Evolutionary conservation across 2,797 vertebrate genomes (phyloP), one percentile per base, ranked within the genome.

Genomic region (Champsocephalus esox): DNA sequence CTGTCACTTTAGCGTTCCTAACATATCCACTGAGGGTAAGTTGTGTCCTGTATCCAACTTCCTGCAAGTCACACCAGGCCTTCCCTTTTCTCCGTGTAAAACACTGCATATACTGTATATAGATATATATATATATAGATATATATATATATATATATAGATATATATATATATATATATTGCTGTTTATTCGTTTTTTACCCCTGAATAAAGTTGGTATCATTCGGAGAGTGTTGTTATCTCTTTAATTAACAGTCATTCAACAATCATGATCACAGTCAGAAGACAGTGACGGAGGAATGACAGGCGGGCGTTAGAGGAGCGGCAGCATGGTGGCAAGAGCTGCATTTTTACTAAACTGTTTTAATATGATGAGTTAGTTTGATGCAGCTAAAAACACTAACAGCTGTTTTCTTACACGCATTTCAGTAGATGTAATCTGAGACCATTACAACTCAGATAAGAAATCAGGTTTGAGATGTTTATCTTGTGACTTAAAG

Each of bases 1-100:
- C 87, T 93, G 92, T 94, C 94, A 93, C 87, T 91, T 89, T 83
- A 82, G 87, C 89, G 91, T 90, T 88, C 85, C 89, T 90, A 89
- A 92, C 90, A 91, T 93, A 87, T 93, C 90, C 88, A 86, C 91
- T 82, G 90, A 93, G 92, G 87, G 81, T 85, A 82, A 84, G 75
- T 77, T 57, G 77, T 83, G 84, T 83, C 83, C 87, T 78, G 83
- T 87, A 87, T 90, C 83, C 34, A 38, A 81, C 71, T 85, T 83
- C 70, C 82, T 19, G 45, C 63, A 79, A 83, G 66, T 81, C 65
- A 54, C 7, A 70, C 11, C 24, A 66, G 54, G 32, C 50, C 68
- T 54, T 54, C 56, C 55, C 67, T 12, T 58, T 48, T 58, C 19
- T 16, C 58, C 79, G 11, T 21, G 13, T 71, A 73, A 52, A 66